A percentile compares a stretch with the other conserved stretches of the same genome.
Conservation (phyloP, 2,888 invertebrate genomes). For the Drosophila koepferae region DNA sequence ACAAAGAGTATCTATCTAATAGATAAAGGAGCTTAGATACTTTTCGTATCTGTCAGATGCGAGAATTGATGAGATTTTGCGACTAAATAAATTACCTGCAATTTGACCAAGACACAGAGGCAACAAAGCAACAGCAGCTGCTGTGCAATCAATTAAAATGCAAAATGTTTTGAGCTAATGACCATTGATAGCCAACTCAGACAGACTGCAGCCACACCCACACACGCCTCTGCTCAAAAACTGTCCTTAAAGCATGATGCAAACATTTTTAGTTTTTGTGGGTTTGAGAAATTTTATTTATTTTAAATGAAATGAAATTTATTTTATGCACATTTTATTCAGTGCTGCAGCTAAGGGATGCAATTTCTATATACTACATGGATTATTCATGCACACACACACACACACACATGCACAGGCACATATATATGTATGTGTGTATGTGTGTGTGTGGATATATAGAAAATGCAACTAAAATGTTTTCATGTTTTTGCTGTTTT, state of each 20-base stretch:
- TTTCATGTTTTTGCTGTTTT: slow-evolving; percentile 73
- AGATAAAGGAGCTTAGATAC: not conserved
- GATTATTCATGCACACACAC: slow-evolving; percentile 60
- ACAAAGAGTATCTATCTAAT: not conserved
- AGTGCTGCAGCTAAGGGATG: slow-evolving; percentile 51
- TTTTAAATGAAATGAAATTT: slow-evolving; percentile 80
- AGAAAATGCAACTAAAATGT: slow-evolving; percentile 78
- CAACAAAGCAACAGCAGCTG: slow-evolving; percentile 49
- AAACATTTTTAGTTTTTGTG: slow-evolving; percentile 53
- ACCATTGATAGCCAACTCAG: slow-evolving; percentile 18
- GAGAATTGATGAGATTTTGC: slow-evolving; percentile 29
- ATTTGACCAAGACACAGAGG: slow-evolving; percentile 18
- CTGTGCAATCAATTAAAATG: slow-evolving; percentile 73
- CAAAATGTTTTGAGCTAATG: slow-evolving; percentile 48
- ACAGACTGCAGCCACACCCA: not conserved
- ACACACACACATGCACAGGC: slow-evolving; percentile 18
- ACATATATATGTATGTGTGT: not conserved
- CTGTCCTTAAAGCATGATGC: slow-evolving; percentile 17
- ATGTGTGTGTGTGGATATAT: slow-evolving; percentile 49
- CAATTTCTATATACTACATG: slow-evolving; percentile 64
- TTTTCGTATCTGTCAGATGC: not conserved
- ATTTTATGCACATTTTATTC: slow-evolving; percentile 77
- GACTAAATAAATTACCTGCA: slow-evolving; percentile 47
- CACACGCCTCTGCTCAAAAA: not conserved
- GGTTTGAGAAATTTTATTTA: slow-evolving; percentile 66